Evolutionary conservation across 2,888 invertebrate genomes (phyloP).

Genomic region (Acanthoscelides obtectus): DNA sequence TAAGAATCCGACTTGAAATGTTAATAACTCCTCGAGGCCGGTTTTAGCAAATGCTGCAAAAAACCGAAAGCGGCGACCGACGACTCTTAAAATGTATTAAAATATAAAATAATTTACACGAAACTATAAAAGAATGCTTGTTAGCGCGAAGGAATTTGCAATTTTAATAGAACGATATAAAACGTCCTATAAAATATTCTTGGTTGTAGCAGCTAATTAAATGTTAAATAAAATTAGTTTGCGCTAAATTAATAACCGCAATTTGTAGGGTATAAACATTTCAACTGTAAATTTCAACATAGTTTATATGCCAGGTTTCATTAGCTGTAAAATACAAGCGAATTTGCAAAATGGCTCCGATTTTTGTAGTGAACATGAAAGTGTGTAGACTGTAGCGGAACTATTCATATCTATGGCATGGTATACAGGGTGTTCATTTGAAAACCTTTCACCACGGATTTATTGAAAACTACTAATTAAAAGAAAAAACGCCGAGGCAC

Average conservation of each 20-base stretch:
- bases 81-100: background rate
- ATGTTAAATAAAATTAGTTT: background rate
- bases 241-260: background rate
- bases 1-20: background rate
- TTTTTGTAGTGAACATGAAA: no score
- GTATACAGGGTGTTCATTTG: no score
- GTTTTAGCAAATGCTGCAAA: background rate
- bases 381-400: no score
- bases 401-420: no score
- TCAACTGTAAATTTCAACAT: background rate
- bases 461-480: no score
- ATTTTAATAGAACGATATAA: slow-evolving; percentile 15
- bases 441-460: no score
- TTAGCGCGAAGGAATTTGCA: slow-evolving; percentile 14
- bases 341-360: background rate
- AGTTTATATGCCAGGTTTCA: background rate
- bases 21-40: background rate
- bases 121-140: slow-evolving; percentile 14
- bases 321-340: background rate
- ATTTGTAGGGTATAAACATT: slow-evolving; percentile 3
- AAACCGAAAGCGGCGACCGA: background rate
- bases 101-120: background rate
- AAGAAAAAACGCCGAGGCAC: no score
- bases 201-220: background rate
- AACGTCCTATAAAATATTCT: background rate